phyloP scores from a whole-genome alignment of 2,797 vertebrate genomes.

The Mico argentatus region DNA sequence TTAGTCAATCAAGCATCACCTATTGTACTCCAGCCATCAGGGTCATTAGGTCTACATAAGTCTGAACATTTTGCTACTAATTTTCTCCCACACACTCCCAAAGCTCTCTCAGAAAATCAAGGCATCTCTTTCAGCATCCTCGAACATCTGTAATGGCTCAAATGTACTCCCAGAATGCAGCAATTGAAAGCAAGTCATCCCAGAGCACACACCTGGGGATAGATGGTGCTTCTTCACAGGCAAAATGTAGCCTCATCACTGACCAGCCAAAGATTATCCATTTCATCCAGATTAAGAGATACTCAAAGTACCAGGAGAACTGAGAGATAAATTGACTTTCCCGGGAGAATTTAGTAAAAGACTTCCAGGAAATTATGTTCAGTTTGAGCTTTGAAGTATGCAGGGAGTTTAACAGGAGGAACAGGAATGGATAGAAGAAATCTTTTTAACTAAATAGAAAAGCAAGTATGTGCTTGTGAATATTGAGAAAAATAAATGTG shows the following conservation, averaged over 20 bases:
- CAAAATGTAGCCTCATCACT: neutral
- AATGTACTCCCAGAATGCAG: neutral
- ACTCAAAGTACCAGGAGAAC: neutral
- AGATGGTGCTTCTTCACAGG: neutral
- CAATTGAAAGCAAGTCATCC: neutral
- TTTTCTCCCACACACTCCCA: neutral
- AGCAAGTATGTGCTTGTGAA: neutral
- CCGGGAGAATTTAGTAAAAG: neutral
- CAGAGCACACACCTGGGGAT: neutral
- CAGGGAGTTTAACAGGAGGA: neutral
- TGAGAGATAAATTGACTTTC: neutral
- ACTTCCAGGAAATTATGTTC: neutral
- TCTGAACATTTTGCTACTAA: neutral
- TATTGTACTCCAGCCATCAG: rapidly evolving
- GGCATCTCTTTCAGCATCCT: neutral
- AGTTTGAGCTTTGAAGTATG: neutral
- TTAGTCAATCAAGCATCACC: neutral
- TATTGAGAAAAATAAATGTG: neutral
- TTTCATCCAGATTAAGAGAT: neutral
- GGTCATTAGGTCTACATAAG: neutral
- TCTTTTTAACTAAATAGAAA: neutral
- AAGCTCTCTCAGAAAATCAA: neutral
- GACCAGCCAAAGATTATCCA: neutral
- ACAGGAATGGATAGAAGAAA: neutral
- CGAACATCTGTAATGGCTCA: neutral